These are phyloP conservation scores for Paracyclopina nana DNA, from an alignment of 1,140 invertebrate species.

Conservation along the genomic window DNA sequence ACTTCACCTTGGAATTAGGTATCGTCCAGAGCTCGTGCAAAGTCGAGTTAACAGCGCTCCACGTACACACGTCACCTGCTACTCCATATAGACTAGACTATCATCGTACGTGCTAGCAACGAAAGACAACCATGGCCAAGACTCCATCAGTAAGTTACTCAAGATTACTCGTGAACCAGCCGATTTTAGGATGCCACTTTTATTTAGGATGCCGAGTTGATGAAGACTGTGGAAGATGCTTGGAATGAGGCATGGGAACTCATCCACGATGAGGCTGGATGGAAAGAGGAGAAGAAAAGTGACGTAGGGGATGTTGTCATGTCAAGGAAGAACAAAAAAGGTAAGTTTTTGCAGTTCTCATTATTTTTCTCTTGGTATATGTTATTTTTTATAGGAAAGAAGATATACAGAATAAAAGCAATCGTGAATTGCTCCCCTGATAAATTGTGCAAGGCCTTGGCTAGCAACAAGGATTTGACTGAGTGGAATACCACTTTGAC, in stretches of 20 bases:
- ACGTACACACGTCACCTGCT: too few relatives aligned
- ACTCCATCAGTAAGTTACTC: too few relatives aligned
- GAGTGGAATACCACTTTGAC: neutral
- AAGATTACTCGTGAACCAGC: too few relatives aligned
- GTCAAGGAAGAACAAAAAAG: conserved; percentile 1
- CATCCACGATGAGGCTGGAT: neutral
- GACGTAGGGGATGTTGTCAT: neutral
- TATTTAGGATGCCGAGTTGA: neutral
- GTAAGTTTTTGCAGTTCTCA: neutral
- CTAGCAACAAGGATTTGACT: neutral
- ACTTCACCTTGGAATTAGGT: too few relatives aligned
- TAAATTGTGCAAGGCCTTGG: neutral
- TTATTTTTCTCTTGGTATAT: neutral
- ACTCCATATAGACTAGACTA: too few relatives aligned
- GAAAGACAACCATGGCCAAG: too few relatives aligned
- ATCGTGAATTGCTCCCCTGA: neutral
- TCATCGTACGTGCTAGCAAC: too few relatives aligned
- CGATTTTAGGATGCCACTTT: too few relatives aligned
- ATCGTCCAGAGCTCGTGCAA: too few relatives aligned
- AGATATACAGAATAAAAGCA: neutral
- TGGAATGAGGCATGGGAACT: neutral
- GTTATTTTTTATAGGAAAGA: neutral
- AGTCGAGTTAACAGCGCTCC: too few relatives aligned
- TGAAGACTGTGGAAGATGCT: neutral
- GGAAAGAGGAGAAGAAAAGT: conserved; percentile 1